Conservation (phyloP, 2,113 vertebrate species). For the Oryzias curvinotus region DNA sequence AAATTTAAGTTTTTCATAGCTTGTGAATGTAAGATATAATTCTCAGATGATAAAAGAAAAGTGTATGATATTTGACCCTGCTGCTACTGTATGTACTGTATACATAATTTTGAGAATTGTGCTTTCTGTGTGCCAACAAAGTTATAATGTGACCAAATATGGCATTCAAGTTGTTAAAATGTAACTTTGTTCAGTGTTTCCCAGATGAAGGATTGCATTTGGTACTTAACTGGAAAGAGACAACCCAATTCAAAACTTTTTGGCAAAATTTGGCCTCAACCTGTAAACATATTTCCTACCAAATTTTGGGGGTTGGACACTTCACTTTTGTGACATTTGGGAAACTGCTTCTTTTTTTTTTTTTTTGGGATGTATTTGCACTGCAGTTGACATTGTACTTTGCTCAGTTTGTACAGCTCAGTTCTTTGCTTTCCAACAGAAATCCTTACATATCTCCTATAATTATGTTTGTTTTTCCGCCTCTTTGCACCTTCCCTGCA, state of each 20-base stretch:
- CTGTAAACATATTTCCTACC: too few species aligned
- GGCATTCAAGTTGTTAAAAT: constrained; percentile 13
- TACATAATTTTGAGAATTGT: constrained; percentile 13
- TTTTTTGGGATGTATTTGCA: constrained; percentile 16
- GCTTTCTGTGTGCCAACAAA: constrained; percentile 38
- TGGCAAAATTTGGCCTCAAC: constrained; percentile 1
- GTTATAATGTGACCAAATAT: constrained; percentile 19
- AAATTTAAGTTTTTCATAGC: constrained; percentile 1
- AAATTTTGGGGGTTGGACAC: too few species aligned
- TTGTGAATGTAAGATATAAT: constrained; percentile 33
- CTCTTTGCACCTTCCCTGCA: constrained; percentile 29
- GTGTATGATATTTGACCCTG: constrained; percentile 10
- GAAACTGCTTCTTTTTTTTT: constrained; percentile 4
- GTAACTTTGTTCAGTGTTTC: constrained; percentile 1
- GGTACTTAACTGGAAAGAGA: not conserved
- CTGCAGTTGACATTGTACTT: constrained; percentile 4
- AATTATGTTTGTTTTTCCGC: constrained; percentile 6
- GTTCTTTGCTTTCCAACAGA: constrained; percentile 1
- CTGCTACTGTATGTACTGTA: constrained; percentile 27
- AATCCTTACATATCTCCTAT: not conserved
- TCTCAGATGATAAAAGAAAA: constrained; percentile 13
- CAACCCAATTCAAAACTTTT: not conserved
- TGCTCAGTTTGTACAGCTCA: constrained; percentile 3
- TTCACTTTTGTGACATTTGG: not conserved
- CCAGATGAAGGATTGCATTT: constrained; percentile 19